Evolutionary conservation across 1,140 invertebrate species (phyloP).

Genomic region (Oncopodura yosiiana): DNA sequence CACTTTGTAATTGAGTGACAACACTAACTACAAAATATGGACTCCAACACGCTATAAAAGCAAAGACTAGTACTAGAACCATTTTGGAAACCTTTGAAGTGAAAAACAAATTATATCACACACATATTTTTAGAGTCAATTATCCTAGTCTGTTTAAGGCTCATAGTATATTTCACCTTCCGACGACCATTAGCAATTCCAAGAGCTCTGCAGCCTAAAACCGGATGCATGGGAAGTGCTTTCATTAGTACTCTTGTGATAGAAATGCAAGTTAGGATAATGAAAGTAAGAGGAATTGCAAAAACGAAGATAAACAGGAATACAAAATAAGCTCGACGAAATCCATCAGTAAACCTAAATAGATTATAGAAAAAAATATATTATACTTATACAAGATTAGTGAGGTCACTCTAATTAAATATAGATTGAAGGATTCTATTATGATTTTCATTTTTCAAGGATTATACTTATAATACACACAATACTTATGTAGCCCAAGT

Average conservation of each 20-base stretch:
- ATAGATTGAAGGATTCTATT: no score
- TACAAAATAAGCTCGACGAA: slow-evolving; percentile 42
- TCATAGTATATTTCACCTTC: slow-evolving; percentile 34
- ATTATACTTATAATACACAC: no score
- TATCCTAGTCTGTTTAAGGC: background rate
- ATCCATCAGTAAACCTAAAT: slow-evolving; percentile 35
- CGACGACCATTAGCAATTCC: slow-evolving; percentile 37
- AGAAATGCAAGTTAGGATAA: slow-evolving; percentile 41
- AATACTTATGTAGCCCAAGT: no score
- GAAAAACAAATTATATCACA: background rate
- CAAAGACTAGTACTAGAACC: slow-evolving; percentile 30
- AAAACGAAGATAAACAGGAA: slow-evolving; percentile 44
- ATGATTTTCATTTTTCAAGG: no score
- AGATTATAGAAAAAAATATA: background rate
- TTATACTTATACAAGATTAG: no score
- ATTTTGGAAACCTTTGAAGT: slow-evolving; percentile 34
- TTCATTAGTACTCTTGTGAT: slow-evolving; percentile 41
- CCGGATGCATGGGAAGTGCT: slow-evolving; percentile 35
- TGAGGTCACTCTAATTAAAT: no score
- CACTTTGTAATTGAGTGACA: slow-evolving; percentile 40
- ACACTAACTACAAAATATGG: slow-evolving; percentile 44
- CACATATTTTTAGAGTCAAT: background rate
- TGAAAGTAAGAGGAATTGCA: slow-evolving; percentile 41
- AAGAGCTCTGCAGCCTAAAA: slow-evolving; percentile 33
- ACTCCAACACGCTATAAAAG: slow-evolving; percentile 40